Evolutionary conservation across 2,888 invertebrate genomes (phyloP).

Genomic region (Aphodius sticticus): DNA sequence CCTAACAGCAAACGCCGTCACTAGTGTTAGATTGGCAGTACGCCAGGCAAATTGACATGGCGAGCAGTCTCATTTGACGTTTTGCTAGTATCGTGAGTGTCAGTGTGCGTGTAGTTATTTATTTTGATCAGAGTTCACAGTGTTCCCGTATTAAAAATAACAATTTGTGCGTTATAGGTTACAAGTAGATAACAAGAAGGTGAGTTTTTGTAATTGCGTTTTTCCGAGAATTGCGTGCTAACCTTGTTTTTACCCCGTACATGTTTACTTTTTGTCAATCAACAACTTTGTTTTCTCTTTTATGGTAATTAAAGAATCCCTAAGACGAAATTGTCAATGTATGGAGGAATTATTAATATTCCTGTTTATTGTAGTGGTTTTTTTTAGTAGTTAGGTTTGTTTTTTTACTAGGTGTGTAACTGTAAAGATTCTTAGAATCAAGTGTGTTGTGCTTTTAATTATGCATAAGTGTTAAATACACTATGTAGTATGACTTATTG

Average conservation of each 20-base stretch:
- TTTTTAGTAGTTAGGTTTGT: neutral
- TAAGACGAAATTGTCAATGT: neutral
- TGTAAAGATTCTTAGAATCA: neutral
- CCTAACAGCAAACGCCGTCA: neutral
- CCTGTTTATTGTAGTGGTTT: neutral
- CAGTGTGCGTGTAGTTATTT: neutral
- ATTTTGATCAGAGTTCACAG: neutral
- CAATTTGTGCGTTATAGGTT: neutral
- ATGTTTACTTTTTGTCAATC: neutral
- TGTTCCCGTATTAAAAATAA: neutral
- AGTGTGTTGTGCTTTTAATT: neutral
- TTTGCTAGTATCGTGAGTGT: neutral
- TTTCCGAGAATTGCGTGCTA: neutral
- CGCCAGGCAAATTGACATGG: constrained; percentile 4
- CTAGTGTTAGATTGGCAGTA: neutral
- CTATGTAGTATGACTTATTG: neutral
- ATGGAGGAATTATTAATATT: neutral
- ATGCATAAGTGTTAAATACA: neutral
- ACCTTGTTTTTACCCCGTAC: neutral
- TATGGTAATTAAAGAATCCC: neutral
- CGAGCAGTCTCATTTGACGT: neutral
- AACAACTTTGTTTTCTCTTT: constrained; percentile 4
- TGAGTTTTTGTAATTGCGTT: neutral
- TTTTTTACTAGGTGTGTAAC: neutral
- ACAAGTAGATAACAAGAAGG: neutral